Conservation (phyloP, 1,140 invertebrate species). For the Anoplophora glabripennis region DNA sequence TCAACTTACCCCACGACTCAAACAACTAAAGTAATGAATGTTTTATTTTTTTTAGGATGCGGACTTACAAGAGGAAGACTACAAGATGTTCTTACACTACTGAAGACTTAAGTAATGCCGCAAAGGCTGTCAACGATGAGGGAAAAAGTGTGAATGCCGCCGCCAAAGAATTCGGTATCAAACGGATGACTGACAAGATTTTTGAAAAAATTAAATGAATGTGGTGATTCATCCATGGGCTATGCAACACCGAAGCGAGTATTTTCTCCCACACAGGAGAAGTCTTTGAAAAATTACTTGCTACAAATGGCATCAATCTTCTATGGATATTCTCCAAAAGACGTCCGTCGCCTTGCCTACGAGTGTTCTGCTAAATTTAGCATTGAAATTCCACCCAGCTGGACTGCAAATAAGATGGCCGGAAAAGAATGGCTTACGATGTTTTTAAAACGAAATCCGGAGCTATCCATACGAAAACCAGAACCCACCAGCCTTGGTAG, state of each 20-base stretch:
- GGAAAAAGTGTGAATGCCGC: too few relatives aligned
- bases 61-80: too few relatives aligned
- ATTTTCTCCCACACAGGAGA: neutral
- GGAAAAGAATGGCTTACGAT: slow-evolving; percentile 1
- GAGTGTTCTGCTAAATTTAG: slow-evolving; percentile 6
- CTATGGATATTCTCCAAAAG: slow-evolving; percentile 9
- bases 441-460: too few relatives aligned
- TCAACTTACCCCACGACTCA: too few relatives aligned
- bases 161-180: too few relatives aligned
- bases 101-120: too few relatives aligned
- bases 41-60: too few relatives aligned
- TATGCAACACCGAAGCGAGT: neutral
- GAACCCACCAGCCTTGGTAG: too few relatives aligned
- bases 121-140: too few relatives aligned
- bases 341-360: slow-evolving; percentile 9
- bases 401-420: slow-evolving; percentile 4
- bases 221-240: neutral
- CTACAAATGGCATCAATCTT: slow-evolving; percentile 12
- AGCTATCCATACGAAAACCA: too few relatives aligned
- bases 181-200: neutral
- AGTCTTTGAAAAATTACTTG: neutral
- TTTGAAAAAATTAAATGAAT: neutral
- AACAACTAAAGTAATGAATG: too few relatives aligned
- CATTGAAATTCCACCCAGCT: slow-evolving; percentile 1
- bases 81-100: too few relatives aligned